Percentiles rank a stretch among this genome's conserved stretches.
These are phyloP conservation scores for Agrochola macilenta DNA, from an alignment of 2,888 invertebrate species.

Conservation along the genomic window DNA sequence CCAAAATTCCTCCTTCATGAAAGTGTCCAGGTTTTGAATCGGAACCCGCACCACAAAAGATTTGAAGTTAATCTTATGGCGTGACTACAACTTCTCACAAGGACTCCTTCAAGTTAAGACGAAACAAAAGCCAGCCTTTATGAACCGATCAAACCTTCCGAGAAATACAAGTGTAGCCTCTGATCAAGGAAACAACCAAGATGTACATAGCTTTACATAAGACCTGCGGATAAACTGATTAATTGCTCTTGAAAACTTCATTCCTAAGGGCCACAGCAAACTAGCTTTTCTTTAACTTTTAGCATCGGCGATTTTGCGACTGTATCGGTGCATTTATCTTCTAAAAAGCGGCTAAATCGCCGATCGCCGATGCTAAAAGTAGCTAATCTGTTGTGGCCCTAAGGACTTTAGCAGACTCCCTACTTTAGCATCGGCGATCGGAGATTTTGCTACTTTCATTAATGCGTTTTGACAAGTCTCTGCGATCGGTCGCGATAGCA, in stretches of 20 bases:
- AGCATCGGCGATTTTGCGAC: neutral
- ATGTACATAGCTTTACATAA: slow-evolving; percentile 2
- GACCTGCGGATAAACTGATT: neutral
- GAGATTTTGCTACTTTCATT: neutral
- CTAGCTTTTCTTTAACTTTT: neutral
- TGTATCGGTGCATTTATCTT: no score
- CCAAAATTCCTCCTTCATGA: no score
- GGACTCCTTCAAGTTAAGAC: neutral
- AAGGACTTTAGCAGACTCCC: no score
- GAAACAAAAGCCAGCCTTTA: neutral
- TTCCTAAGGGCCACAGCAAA: neutral
- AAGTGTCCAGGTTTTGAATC: no score
- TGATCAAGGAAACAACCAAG: slow-evolving; percentile 14
- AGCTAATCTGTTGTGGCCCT: no score
- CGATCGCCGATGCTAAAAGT: no score
- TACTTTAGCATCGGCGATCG: no score
- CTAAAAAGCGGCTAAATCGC: no score
- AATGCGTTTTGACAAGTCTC: neutral
- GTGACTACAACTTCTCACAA: no score
- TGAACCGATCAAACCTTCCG: neutral
- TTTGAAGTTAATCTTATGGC: no score
- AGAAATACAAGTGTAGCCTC: no score
- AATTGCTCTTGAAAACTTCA: neutral
- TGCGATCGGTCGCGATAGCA: neutral
- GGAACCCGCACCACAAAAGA: no score